Evolutionary conservation across 1,140 invertebrate species (phyloP).

Genomic region (Lepidurus apus): DNA sequence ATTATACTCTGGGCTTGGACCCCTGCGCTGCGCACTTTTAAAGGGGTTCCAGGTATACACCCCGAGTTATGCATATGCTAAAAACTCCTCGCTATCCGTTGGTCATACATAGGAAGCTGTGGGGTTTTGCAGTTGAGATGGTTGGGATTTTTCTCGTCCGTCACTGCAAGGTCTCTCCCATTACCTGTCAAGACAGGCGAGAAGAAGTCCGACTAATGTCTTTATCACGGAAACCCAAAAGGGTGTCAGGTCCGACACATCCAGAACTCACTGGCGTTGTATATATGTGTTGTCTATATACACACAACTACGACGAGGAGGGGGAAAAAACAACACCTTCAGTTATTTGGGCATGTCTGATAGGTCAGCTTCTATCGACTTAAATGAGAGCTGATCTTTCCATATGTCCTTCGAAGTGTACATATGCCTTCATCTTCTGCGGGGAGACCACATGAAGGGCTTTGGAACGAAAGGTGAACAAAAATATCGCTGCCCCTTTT

Average conservation of each 20-base stretch:
- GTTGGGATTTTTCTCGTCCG: background rate
- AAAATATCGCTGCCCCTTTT: slow-evolving; percentile 11
- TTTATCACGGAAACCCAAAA: background rate
- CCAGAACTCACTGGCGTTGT: no score
- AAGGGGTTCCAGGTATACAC: slow-evolving; percentile 8
- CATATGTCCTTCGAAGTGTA: slow-evolving; percentile 15
- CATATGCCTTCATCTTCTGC: background rate
- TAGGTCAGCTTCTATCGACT: no score
- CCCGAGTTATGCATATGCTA: slow-evolving; percentile 14
- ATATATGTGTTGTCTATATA: no score
- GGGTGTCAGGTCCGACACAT: background rate
- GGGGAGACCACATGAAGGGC: background rate
- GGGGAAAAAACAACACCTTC: no score
- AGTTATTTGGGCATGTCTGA: no score
- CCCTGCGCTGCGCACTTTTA: background rate
- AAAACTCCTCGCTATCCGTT: background rate
- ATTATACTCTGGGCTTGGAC: background rate
- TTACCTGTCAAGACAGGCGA: slow-evolving; percentile 12
- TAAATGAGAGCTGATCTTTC: no score
- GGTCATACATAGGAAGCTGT: slow-evolving; percentile 1
- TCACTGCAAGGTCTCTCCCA: background rate
- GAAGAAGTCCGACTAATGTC: slow-evolving; percentile 10
- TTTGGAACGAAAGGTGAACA: background rate
- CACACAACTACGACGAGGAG: no score
- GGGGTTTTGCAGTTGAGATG: background rate